Base-by-base conservation (phyloP, 2,113 vertebrate genomes). In the Nansenia antarctica region DNA sequence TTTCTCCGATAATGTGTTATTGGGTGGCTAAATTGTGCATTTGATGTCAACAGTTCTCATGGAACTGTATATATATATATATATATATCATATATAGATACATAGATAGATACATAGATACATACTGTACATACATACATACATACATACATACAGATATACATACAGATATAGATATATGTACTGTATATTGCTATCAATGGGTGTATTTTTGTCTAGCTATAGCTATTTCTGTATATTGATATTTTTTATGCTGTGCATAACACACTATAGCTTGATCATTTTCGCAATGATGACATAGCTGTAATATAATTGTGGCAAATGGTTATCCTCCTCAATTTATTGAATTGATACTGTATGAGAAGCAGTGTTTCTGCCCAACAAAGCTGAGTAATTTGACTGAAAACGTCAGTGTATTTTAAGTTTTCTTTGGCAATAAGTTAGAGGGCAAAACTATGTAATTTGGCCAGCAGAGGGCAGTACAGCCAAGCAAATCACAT, bases 401-500 rank as follows among this genome's bases (percentile, higher is more conserved):
- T 47, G 45, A n/a, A n/a, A 47, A 47, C 45, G 15, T 47, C 15
- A n/a, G 15, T 12, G 9, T n/a, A 47, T 47, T 47, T 47, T 3
- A 49, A 5, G 7, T 29, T 55, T 27, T 22, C 29, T 58, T 31
- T 58, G 1, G 54, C 30, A n/a, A 31, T 58, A 5, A n/a, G 5
- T n/a, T n/a, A 27, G 2, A 55, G 11, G 26, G 22, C 26, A 18
- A n/a, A 1, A 8, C 5, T 14, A 26, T 35, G 57, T 7, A 12
- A 57, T 15, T 34, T 35, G 18, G 12, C 72, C 72, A 62, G 35
- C 35, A 74, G 72, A 39, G 65, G 72, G 66, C 20, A 37, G n/a
- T 55, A 63, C 8, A 58, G n/a, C 24, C 72, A 74, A 42, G 37
- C 65, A 47, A 69, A 31, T 67, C 31, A 60, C 30, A 67, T 20